phyloP scores from a whole-genome alignment of 2,888 invertebrate genomes.

The Seira sanloemensis region DNA sequence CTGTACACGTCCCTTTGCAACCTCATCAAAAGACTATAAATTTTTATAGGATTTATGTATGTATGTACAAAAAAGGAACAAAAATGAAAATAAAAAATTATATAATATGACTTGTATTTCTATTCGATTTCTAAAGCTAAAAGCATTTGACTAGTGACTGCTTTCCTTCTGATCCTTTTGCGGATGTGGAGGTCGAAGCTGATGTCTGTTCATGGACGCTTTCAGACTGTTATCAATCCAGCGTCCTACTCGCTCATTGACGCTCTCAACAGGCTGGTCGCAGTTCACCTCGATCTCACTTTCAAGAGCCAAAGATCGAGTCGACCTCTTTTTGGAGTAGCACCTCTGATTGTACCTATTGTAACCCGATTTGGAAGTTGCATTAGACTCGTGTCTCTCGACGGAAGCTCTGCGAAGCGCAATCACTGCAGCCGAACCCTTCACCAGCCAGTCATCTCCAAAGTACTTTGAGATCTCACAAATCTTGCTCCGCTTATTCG shows the following conservation, averaged over 20 bases:
- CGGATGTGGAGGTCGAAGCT: neutral
- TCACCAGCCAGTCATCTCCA: conserved; percentile 70
- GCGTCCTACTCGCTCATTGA: conserved; percentile 62
- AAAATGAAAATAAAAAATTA: too few relatives aligned
- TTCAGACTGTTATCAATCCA: conserved; percentile 66
- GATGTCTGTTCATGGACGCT: conserved; percentile 34
- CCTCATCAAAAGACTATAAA: too few relatives aligned
- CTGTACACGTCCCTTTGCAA: too few relatives aligned
- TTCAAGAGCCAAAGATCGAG: conserved; percentile 62
- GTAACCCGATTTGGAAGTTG: conserved; percentile 65
- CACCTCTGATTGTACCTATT: conserved; percentile 46
- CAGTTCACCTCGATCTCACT: conserved; percentile 44
- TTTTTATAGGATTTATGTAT: too few relatives aligned
- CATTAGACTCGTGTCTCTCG: conserved; percentile 67
- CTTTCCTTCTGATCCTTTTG: neutral
- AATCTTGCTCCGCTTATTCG: conserved; percentile 66
- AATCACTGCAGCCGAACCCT: conserved; percentile 49
- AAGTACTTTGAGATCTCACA: conserved; percentile 71
- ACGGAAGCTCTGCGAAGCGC: conserved; percentile 56
- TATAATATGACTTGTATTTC: too few relatives aligned
- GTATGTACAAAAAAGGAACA: too few relatives aligned
- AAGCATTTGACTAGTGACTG: neutral
- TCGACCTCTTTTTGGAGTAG: conserved; percentile 63
- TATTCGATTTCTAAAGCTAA: too few relatives aligned
- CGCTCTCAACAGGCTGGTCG: conserved; percentile 31